Conservation (phyloP, 2,888 invertebrate genomes). For the Lasioglossum zephyrum region DNA sequence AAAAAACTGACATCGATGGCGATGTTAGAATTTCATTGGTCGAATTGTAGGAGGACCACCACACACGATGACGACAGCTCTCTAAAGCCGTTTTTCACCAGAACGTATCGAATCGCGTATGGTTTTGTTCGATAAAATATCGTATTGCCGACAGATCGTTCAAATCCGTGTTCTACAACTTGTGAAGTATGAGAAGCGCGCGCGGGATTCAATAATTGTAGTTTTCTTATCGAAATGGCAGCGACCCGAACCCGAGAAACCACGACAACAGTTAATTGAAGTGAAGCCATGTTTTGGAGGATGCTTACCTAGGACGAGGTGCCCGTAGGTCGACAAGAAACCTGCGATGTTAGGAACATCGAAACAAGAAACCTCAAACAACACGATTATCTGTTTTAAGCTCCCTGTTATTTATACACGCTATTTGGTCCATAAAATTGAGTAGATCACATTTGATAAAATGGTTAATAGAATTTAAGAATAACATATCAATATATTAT, state of each 20-base stretch:
- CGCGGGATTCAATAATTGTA: conserved; percentile 7
- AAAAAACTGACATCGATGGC: background rate
- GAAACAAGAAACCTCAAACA: conserved; percentile 1
- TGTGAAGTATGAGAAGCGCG: conserved; percentile 9
- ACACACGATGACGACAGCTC: background rate
- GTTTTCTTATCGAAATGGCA: background rate
- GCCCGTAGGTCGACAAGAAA: conserved; percentile 1
- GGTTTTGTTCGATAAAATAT: background rate
- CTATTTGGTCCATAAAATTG: no score
- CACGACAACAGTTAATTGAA: conserved; percentile 20
- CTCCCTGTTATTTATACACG: no score
- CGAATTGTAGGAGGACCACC: background rate
- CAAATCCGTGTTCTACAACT: background rate
- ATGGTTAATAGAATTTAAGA: background rate
- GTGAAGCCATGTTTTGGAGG: conserved; percentile 5
- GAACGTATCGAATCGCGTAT: background rate
- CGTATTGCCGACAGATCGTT: background rate
- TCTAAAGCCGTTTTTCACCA: background rate
- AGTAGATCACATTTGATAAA: background rate
- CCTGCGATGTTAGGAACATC: background rate
- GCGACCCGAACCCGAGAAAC: background rate
- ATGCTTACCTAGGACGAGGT: conserved; percentile 14
- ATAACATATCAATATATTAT: background rate
- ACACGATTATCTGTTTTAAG: no score
- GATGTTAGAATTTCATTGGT: background rate